Evolutionary conservation across 2,797 vertebrate genomes (phyloP).

Genomic region (Ciconia nigra): DNA sequence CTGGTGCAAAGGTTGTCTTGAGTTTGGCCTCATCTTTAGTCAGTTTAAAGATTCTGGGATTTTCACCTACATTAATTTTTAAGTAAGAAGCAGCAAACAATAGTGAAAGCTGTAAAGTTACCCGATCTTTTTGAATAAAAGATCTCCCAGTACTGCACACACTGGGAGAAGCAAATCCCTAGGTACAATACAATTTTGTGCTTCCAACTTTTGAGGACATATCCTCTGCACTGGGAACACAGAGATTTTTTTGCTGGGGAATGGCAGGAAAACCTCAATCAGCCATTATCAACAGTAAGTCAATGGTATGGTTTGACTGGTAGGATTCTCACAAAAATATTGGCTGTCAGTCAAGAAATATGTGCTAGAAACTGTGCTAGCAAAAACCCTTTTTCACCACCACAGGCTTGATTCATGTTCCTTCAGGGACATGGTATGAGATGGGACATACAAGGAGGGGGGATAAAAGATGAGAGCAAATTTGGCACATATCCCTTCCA

Average conservation of each 20-base stretch:
- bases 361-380: neutral
- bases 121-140: neutral
- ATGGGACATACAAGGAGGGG: neutral
- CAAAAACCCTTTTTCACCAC: neutral
- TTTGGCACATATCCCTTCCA: neutral
- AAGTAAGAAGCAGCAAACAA: neutral
- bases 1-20: conserved; percentile 3
- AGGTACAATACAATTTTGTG: neutral
- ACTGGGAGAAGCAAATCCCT: neutral
- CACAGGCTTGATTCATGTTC: neutral
- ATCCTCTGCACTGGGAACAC: neutral
- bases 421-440: neutral
- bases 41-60: neutral
- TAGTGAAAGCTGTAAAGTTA: neutral
- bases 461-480: neutral
- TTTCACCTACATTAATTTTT: conserved; percentile 15
- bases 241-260: neutral
- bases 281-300: neutral
- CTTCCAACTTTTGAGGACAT: neutral
- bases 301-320: neutral
- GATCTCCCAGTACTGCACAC: neutral
- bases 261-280: neutral
- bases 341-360: neutral
- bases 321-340: neutral
- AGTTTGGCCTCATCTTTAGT: conserved; percentile 16